phyloP scores from a whole-genome alignment of 2,888 invertebrate species.

The Azorinus chamasolen region DNA sequence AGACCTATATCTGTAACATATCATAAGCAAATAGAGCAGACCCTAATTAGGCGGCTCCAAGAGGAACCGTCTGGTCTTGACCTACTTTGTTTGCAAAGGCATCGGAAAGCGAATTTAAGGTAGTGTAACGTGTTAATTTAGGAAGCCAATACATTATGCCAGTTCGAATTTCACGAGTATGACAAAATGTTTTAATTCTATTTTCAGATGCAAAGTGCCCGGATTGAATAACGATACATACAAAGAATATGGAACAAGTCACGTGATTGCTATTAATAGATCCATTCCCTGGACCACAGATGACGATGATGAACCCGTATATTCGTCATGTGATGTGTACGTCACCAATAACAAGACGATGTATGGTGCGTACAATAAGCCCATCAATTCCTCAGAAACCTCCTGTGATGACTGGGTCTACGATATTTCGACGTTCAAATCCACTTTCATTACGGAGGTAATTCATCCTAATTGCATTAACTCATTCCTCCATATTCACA shows the following conservation, averaged over 20 bases:
- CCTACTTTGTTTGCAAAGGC: too few species aligned
- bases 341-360: constrained; percentile 39
- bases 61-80: too few species aligned
- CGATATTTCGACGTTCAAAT: constrained; percentile 61
- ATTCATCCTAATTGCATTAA: too few species aligned
- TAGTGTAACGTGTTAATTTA: too few species aligned
- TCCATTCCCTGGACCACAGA: constrained; percentile 58
- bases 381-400: constrained; percentile 21
- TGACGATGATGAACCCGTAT: constrained; percentile 35
- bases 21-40: too few species aligned
- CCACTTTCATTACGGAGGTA: constrained; percentile 67
- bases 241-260: constrained; percentile 45
- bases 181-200: too few species aligned
- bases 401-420: constrained; percentile 67
- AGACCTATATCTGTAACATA: too few species aligned
- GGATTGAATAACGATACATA: constrained; percentile 60
- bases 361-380: constrained; percentile 18
- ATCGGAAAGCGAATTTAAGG: too few species aligned
- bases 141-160: too few species aligned
- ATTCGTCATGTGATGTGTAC: constrained; percentile 40
- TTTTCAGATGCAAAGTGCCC: constrained; percentile 56
- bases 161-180: too few species aligned
- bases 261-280: constrained; percentile 50
- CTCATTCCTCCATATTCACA: too few species aligned
- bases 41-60: too few species aligned